Evolutionary conservation across 2,888 invertebrate species (phyloP), one percentile per base, ranked within the genome.

Genomic region (Morpho deidamia): DNA sequence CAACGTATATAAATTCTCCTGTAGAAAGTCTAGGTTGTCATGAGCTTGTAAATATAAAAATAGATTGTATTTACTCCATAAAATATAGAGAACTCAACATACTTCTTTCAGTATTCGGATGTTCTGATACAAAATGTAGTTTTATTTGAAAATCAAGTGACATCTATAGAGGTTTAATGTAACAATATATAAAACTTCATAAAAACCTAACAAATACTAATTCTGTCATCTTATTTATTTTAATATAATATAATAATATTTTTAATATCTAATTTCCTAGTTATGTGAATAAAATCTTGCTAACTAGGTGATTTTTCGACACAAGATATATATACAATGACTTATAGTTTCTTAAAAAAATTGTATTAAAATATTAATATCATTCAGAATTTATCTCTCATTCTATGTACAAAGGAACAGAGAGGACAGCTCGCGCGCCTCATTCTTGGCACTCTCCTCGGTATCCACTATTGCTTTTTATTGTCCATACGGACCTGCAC

Each of bases 331-430:
- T 75, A 73, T 76, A 74, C 72, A 66, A 73, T 66, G 69, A 69
- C 78, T 80, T 78, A 76, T 71, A 74, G 67, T 75, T 73, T 76
- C 73, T 77, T 84, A 82, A 78, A 81, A 56, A 78, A 78, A 70
- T 66, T 75, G 70, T 84, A 86, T 76, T 83, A 84, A 83, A 85
- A 85, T 83, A 85, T 81, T 74, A 83, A 78, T 83, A 82, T 81
- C 81, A 81, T 84, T 83, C 83, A 83, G 76, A 81, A 80, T 78
- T 55, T 76, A 63, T 71, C 78, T 82, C 80, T 83, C 83, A 76
- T 66, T 62, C 62, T 76, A 72, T 78, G 62, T 77, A 78, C 76
- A 79, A 60, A 63, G 61, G 66, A 70, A 68, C 61, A 56, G 45
- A 65, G 69, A 57, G 52, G 61, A 63, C 60, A 55, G 55, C 59